Evolutionary conservation across 2,113 vertebrate genomes (phyloP).

Genomic region (Harpagus bidentatus): DNA sequence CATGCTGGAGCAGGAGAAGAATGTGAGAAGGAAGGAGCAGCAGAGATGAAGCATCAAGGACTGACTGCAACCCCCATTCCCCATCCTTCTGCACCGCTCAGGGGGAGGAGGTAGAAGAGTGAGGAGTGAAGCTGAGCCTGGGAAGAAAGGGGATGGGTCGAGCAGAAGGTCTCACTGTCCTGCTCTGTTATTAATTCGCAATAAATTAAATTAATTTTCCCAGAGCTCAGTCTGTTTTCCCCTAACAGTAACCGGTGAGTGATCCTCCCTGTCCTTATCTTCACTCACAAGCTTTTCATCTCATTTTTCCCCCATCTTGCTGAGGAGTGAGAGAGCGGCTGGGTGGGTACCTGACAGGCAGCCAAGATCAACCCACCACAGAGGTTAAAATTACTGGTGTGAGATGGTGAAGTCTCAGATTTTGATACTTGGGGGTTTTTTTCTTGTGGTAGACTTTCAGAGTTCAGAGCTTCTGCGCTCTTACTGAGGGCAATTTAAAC

Average conservation of each 20-base stretch:
- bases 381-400: not conserved
- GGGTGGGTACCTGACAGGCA: not conserved
- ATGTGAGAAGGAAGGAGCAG: not conserved
- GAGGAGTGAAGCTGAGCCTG: not conserved
- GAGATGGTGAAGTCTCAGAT: not conserved
- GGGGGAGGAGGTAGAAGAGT: not conserved
- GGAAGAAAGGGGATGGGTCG: not conserved
- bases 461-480: not conserved
- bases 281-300: not conserved
- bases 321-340: not conserved
- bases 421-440: not conserved
- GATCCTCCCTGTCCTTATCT: not conserved
- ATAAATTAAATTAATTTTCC: not conserved
- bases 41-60: not conserved
- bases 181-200: not conserved
- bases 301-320: not conserved
- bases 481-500: not conserved
- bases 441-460: not conserved
- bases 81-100: not conserved
- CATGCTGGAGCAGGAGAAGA: not conserved
- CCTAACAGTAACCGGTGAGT: not conserved
- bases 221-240: not conserved
- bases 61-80: not conserved
- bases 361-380: not conserved
- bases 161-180: not conserved